Percentiles rank a stretch among this genome's conserved stretches.
Conservation (phyloP, 2,113 vertebrate species). For the Crotalus tigris region DNA sequence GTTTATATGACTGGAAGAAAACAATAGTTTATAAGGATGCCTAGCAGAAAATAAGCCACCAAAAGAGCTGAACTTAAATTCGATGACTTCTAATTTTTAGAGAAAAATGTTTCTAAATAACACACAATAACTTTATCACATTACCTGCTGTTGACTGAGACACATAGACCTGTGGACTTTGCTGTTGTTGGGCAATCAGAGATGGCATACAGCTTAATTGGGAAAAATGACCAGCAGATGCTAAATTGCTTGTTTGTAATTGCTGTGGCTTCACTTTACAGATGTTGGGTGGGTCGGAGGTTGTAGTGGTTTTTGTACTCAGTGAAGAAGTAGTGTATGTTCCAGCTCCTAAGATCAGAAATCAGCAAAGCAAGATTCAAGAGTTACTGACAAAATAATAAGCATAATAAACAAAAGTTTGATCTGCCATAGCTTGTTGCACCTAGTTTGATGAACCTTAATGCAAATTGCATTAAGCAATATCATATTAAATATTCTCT, state of each 20-base stretch:
- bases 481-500: neutral
- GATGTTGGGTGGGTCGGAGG: constrained; percentile 96
- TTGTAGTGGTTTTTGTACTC: constrained; percentile 92
- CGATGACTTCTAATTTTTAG: neutral
- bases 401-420: neutral
- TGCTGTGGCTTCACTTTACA: constrained; percentile 99
- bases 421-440: neutral
- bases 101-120: neutral
- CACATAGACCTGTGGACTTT: constrained; percentile 95
- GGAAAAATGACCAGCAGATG: constrained; percentile 88
- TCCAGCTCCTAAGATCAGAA: constrained; percentile 79
- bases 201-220: constrained; percentile 93
- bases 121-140: constrained; percentile 5
- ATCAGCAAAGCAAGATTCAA: neutral
- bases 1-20: neutral
- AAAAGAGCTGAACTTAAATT: neutral
- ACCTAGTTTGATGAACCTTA: neutral
- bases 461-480: neutral
- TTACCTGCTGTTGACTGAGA: constrained; percentile 98
- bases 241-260: constrained; percentile 84
- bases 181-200: constrained; percentile 91
- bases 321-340: constrained; percentile 96
- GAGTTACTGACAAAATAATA: neutral
- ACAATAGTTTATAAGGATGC: neutral
- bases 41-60: neutral